Evolutionary conservation across 2,113 vertebrate genomes (phyloP), one percentile per base, ranked within the genome.

Genomic region (Onychostruthus taczanowskii): DNA sequence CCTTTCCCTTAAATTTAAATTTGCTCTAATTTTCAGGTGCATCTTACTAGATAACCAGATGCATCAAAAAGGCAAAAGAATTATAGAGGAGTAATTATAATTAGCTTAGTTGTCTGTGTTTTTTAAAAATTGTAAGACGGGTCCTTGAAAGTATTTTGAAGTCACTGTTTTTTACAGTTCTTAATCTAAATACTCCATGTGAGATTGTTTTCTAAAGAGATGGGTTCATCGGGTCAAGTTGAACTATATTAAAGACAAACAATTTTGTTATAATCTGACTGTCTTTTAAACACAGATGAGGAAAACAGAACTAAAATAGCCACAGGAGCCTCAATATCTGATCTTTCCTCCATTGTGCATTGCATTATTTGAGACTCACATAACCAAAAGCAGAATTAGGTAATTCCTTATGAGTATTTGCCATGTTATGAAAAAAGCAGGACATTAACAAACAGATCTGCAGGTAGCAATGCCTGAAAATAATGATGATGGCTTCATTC

Each of bases 191-290:
- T 92, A 84, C 63, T 80, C 18, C 46, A 23, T 84, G 80, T 59
- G 52, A 91, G 84, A 89, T 96, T 94, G 91, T 96, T 92, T 96
- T 95, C 81, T 86, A 76, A 95, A 87, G 87, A 84, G 55, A 77
- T 47, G 55, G 47, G 95, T 94, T 97, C 95, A 69, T 82, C 5
- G 27, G 94, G 89, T 95, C 82, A 92, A 94, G 87, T 72, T 80
- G 80, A 80, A 73, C 87, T 93, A 93, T 85, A 96, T 92, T 93
- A 95, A 97, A 97, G 91, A 94, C 78, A 96, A 95, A 97, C 89
- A 94, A 90, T 96, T 96, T 87, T 96, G 67, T 95, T 93, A 63
- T 85, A 93, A 90, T 96, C 84, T 93, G 83, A 77, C 63, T 81
- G 79, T 75, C 50, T 77, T 92, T 95, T 94, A 97, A 96, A 87